phyloP scores from a whole-genome alignment of 2,888 invertebrate genomes.

The Sarcophaga caerulescens region DNA sequence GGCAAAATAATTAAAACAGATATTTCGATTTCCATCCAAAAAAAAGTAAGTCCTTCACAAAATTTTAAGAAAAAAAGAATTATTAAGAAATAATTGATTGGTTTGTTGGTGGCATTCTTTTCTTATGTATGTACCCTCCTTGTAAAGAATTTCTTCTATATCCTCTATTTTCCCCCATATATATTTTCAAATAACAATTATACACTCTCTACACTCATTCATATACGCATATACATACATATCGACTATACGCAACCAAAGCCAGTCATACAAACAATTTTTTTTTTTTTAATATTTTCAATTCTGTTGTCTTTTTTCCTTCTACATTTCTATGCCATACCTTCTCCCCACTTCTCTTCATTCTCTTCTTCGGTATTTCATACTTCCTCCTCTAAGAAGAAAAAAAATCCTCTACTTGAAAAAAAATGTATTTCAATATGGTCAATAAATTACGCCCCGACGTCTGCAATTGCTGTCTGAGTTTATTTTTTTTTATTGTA shows the following conservation, averaged over 20 bases:
- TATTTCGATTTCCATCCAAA: too few relatives aligned
- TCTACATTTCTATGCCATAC: constrained; percentile 20
- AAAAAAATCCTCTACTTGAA: constrained; percentile 22
- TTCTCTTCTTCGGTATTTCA: constrained; percentile 8
- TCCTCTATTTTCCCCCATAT: constrained; percentile 15
- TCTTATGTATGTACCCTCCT: too few relatives aligned
- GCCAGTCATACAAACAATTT: constrained; percentile 23
- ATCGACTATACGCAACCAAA: too few relatives aligned
- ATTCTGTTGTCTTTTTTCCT: constrained; percentile 41
- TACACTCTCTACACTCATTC: background rate
- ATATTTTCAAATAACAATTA: constrained; percentile 2
- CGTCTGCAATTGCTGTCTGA: constrained; percentile 55
- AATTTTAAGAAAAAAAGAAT: too few relatives aligned
- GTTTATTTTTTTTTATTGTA: constrained; percentile 32
- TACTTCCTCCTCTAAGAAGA: constrained; percentile 33
- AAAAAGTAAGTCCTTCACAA: too few relatives aligned
- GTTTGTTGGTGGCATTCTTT: too few relatives aligned
- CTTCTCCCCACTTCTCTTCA: background rate
- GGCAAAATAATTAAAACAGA: background rate
- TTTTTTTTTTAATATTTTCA: constrained; percentile 25
- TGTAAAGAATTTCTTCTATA: constrained; percentile 17
- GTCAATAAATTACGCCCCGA: constrained; percentile 65
- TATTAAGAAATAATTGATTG: too few relatives aligned
- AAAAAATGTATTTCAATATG: constrained; percentile 50
- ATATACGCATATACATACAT: background rate